Evolutionary conservation across 2,888 invertebrate species (phyloP).

Genomic region (Drosophila mayaguana): DNA sequence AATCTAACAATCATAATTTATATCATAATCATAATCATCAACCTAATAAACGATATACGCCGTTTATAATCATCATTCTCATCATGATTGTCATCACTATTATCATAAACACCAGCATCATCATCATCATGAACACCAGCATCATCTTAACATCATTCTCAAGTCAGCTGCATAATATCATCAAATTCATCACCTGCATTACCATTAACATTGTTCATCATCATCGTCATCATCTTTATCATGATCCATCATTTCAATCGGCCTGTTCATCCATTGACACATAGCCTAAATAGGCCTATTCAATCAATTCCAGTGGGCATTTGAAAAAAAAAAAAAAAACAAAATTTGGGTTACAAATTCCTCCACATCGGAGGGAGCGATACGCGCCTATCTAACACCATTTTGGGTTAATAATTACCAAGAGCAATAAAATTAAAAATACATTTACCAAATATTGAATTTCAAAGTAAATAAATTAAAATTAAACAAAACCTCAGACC

Average conservation of each 20-base stretch:
- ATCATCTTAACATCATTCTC: background rate
- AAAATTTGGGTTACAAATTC: conserved; percentile 37
- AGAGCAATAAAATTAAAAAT: conserved; percentile 66
- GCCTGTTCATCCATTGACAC: background rate
- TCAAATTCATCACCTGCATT: background rate
- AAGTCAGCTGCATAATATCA: background rate
- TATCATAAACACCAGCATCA: background rate
- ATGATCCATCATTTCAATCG: background rate
- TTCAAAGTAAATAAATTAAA: conserved; percentile 81
- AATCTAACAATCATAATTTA: background rate
- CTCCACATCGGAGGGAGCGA: conserved; percentile 42
- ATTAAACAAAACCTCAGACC: conserved; percentile 53
- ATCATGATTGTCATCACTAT: background rate
- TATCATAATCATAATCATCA: background rate
- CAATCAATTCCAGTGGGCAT: background rate
- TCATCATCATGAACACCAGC: background rate
- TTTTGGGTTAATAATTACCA: conserved; percentile 61
- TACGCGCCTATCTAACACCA: conserved; percentile 39
- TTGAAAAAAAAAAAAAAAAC: background rate
- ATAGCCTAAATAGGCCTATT: too few relatives aligned
- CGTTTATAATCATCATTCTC: background rate
- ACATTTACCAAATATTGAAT: conserved; percentile 82
- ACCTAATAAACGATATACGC: background rate
- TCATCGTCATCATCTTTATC: background rate
- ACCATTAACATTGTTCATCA: background rate